These are phyloP conservation scores for Agrilus planipennis DNA, from an alignment of 1,140 invertebrate species.

Conservation along the genomic window DNA sequence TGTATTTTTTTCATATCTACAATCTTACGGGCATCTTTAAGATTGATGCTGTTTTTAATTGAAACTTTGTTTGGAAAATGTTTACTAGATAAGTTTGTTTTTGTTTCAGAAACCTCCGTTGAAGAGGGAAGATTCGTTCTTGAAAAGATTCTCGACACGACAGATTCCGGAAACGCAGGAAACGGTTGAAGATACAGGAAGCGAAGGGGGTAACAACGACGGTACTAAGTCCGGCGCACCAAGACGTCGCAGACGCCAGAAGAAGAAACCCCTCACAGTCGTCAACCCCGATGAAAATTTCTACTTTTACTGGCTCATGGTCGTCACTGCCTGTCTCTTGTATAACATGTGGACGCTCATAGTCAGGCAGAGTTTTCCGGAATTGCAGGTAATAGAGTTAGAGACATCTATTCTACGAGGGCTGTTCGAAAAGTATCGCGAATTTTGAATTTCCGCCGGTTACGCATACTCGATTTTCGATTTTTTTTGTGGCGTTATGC, in stretches of 20 bases:
- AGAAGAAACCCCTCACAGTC: conserved; percentile 65
- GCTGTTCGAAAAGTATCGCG: too few relatives aligned
- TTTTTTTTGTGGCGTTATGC: too few relatives aligned
- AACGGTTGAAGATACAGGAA: conserved; percentile 57
- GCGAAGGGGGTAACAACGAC: conserved; percentile 50
- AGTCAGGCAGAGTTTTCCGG: conserved; percentile 85
- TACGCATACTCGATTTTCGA: too few relatives aligned
- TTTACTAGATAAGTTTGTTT: too few relatives aligned
- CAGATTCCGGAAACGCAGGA: conserved; percentile 81
- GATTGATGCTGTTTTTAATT: too few relatives aligned
- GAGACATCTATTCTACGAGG: too few relatives aligned
- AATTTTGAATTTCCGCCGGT: too few relatives aligned
- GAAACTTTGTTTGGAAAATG: too few relatives aligned
- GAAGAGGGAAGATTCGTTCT: conserved; percentile 87
- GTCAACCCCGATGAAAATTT: conserved; percentile 92
- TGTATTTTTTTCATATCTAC: too few relatives aligned
- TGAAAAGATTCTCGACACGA: conserved; percentile 85
- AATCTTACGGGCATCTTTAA: too few relatives aligned
- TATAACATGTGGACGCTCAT: conserved; percentile 95
- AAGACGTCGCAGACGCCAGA: conserved; percentile 48
- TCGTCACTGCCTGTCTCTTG: conserved; percentile 77
- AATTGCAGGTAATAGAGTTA: conserved; percentile 53
- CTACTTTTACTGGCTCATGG: conserved; percentile 89
- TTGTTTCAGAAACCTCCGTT: conserved; percentile 61
- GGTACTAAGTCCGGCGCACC: conserved; percentile 41